Evolutionary conservation across 2,797 vertebrate species (phyloP).

Genomic region (Oophaga sylvatica): DNA sequence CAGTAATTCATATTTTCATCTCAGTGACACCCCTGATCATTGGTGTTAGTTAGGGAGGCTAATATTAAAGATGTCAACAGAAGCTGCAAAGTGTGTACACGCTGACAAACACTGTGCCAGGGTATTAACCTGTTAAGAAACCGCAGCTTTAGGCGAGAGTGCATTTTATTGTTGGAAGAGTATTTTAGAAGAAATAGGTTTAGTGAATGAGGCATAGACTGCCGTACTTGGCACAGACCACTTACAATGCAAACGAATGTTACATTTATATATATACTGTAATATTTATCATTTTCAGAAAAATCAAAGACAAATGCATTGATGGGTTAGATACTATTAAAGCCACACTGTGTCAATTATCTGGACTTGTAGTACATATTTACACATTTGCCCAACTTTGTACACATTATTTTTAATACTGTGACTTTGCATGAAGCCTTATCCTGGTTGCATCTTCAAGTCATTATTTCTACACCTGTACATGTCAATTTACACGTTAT

Average conservation of each 20-base stretch:
- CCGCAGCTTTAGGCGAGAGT: not conserved
- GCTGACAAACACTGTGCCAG: conserved; percentile 10
- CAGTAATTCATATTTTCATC: conserved; percentile 85
- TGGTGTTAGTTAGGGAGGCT: conserved; percentile 69
- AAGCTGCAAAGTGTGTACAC: conserved; percentile 3
- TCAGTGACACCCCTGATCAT: conserved; percentile 71
- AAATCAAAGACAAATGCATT: not conserved
- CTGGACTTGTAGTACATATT: not conserved
- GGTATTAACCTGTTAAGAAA: not conserved
- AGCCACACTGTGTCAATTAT: not conserved
- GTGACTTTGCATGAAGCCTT: too few relatives aligned
- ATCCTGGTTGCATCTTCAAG: too few relatives aligned
- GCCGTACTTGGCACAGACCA: too few relatives aligned
- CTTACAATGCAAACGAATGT: too few relatives aligned
- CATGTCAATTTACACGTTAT: too few relatives aligned
- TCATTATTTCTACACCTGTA: too few relatives aligned
- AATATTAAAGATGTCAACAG: conserved; percentile 55
- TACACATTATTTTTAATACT: not conserved
- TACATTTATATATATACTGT: too few relatives aligned
- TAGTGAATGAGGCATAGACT: too few relatives aligned
- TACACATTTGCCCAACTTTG: not conserved
- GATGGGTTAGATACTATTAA: not conserved
- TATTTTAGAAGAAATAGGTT: not conserved
- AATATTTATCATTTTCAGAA: not conserved
- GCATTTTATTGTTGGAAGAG: not conserved